Conservation (phyloP, 2,113 vertebrate genomes). For the Camelus dromedarius region DNA sequence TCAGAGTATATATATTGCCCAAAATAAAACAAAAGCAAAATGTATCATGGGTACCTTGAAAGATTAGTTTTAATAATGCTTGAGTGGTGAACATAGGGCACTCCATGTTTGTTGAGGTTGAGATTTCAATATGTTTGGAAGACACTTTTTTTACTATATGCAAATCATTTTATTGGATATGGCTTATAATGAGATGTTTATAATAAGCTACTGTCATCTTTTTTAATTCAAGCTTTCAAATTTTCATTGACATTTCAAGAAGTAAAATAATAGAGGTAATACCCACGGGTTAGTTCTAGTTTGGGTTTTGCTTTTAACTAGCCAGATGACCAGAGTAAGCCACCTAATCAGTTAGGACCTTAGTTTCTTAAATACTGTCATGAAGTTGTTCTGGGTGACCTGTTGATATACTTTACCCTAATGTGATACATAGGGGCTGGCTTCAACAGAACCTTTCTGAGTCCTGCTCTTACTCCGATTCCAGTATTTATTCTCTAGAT, state of each 20-base stretch:
- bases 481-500: background rate
- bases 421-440: background rate
- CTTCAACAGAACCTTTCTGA: background rate
- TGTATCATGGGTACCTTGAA: background rate
- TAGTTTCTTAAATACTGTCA: background rate
- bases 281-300: background rate
- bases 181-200: background rate
- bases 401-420: background rate
- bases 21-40: constrained; percentile 21
- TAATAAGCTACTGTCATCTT: background rate
- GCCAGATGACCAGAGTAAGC: background rate
- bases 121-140: constrained; percentile 19
- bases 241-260: background rate
- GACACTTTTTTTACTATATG: background rate
- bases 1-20: background rate
- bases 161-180: background rate
- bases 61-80: background rate
- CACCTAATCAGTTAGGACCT: background rate
- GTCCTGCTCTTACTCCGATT: background rate
- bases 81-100: background rate
- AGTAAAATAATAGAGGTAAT: background rate
- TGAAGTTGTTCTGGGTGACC: background rate
- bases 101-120: background rate
- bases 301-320: constrained; percentile 39
- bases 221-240: background rate